These are phyloP conservation scores for Prinia subflava DNA, from an alignment of 2,113 vertebrate genomes.

Conservation along the genomic window DNA sequence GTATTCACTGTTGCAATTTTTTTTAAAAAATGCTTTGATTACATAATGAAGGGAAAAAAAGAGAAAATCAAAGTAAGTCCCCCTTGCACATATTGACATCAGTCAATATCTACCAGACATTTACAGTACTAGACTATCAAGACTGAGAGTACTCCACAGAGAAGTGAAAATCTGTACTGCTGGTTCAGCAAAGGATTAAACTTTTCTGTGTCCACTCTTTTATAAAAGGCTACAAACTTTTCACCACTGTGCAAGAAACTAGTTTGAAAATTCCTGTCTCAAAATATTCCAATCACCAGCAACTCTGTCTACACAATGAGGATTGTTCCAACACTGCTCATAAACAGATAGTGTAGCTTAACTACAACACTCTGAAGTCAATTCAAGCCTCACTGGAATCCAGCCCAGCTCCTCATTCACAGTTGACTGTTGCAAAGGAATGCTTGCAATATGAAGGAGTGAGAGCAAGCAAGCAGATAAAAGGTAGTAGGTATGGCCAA, in stretches of 20 bases:
- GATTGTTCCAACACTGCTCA: background rate
- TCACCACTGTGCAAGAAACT: background rate
- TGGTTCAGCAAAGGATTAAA: background rate
- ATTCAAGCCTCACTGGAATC: background rate
- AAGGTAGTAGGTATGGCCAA: background rate
- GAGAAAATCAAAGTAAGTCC: background rate
- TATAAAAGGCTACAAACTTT: background rate
- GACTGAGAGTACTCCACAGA: background rate
- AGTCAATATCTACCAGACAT: background rate
- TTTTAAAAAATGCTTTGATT: background rate
- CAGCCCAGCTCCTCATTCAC: background rate
- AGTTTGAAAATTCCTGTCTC: background rate
- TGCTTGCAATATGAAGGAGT: background rate
- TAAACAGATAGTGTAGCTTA: background rate
- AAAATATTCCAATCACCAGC: background rate
- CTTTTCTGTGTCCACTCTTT: background rate
- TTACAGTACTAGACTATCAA: background rate
- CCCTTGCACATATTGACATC: background rate
- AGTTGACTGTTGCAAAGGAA: background rate
- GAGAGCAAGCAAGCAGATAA: background rate
- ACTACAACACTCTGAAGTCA: background rate
- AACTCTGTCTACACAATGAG: background rate
- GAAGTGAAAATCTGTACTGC: background rate
- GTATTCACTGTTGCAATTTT: background rate
- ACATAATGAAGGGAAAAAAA: background rate